Evolutionary conservation across 2,888 invertebrate genomes (phyloP).

Genomic region (Clunio marinus): DNA sequence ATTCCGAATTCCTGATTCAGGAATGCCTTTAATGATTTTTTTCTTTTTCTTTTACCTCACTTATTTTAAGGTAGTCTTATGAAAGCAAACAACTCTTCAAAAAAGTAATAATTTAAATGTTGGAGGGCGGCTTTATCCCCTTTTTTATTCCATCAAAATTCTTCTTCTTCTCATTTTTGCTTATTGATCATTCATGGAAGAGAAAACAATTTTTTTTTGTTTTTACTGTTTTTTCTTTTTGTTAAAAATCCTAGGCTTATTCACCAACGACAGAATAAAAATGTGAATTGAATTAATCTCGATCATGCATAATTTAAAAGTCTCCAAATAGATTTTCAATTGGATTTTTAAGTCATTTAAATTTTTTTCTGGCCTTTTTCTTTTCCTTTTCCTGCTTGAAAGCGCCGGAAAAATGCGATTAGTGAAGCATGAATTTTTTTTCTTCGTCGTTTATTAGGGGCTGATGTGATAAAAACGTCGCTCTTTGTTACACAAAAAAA

Average conservation of each 20-base stretch:
- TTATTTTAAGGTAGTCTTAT: too few species aligned
- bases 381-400: not conserved
- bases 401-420: not conserved
- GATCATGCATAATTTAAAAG: conserved; percentile 35
- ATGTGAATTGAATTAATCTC: conserved; percentile 31
- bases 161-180: too few species aligned
- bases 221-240: not conserved
- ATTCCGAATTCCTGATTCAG: too few species aligned
- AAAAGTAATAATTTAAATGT: too few species aligned
- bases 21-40: too few species aligned
- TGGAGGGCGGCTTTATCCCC: too few species aligned
- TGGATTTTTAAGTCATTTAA: conserved; percentile 11
- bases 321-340: conserved; percentile 25
- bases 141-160: too few species aligned
- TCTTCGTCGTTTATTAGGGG: too few species aligned
- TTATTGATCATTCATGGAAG: not conserved
- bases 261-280: not conserved
- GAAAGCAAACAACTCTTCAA: too few species aligned
- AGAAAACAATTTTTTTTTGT: not conserved
- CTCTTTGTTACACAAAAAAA: too few species aligned
- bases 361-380: not conserved
- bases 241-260: not conserved
- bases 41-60: too few species aligned
- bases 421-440: not conserved
- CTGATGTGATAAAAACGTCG: too few species aligned